Base-by-base conservation (phyloP, 2,888 invertebrate species). In the Scaptomyza polygonia region DNA sequence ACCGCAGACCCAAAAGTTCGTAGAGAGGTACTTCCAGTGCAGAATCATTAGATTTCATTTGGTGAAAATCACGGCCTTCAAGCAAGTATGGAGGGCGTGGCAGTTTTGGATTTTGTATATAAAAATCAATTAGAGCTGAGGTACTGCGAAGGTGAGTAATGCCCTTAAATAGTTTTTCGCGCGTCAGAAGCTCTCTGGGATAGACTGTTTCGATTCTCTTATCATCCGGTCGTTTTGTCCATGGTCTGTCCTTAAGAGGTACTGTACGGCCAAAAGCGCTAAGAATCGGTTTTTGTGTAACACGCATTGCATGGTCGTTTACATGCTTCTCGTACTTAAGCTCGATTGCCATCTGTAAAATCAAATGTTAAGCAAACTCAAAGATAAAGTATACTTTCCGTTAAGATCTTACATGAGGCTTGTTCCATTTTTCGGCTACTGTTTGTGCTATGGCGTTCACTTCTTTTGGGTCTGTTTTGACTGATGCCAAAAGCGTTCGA, bases 261-360 rank as follows among this genome's bases (percentile, higher is more conserved):
- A 92, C 88, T 2, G 91, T 90, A 27, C 88, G 77, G 0, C 92
- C 92, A 79, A 92, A 92, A 16, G 91, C 91, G 9, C 91, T 89
- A 0, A 83, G 80, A 2, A 79, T 48, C 1, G 85, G 67, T 30
- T 86, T 79, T 21, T 85, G 63, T 1, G 77, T 66, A 0, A 72
- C 63, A 3, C 75, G 75, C 55, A 76, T 79, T 2, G 83, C 72
- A 52, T 86, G 74, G 12, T 87, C 72, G 6, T 84, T 78, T 4
- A 90, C 81, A 16, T 89, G 88, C 16, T 88, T 86, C 48, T 90
- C 88, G 44, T 91, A 90, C 54, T 91, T 90, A n/a, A 89, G 63
- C 59, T 92, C 91, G 44, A 91, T 86, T 6, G 90, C 89, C 89
- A 90, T 91, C 90, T 90, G n/a, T 7, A 27, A 67, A 43, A 29